These are phyloP conservation scores for Chaetodon trifasciatus DNA, from an alignment of 2,797 vertebrate genomes.

Conservation along the genomic window DNA sequence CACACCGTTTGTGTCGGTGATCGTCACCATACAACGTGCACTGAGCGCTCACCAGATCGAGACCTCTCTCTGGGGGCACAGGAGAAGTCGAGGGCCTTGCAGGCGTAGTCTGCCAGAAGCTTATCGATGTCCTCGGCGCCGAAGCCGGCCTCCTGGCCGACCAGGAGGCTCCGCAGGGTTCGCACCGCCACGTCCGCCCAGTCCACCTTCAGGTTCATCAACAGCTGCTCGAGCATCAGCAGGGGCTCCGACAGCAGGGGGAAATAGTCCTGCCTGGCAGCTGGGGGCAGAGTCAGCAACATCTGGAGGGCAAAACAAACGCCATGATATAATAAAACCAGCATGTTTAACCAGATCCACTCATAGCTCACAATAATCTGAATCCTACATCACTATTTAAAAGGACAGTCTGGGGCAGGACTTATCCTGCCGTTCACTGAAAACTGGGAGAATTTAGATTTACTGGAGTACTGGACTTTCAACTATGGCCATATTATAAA, in stretches of 20 bases:
- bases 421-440: background rate
- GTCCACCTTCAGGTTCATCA: conserved; percentile 99
- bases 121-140: conserved; percentile 87
- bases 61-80: conserved; percentile 89
- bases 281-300: conserved; percentile 91
- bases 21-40: background rate
- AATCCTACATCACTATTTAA: background rate
- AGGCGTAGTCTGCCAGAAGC: conserved; percentile 91
- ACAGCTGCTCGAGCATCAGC: conserved; percentile 96
- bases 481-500: background rate
- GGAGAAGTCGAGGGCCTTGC: conserved; percentile 93
- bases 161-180: conserved; percentile 88
- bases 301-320: conserved; percentile 80
- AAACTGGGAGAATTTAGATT: background rate
- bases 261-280: conserved; percentile 89
- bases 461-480: background rate
- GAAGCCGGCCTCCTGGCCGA: conserved; percentile 89
- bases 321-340: background rate
- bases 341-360: background rate
- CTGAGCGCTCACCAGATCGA: conserved; percentile 88
- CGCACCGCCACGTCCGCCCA: conserved; percentile 91
- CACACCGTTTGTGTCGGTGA: background rate
- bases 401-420: background rate
- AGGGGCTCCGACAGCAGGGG: conserved; percentile 92
- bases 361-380: background rate